Evolutionary conservation across 2,888 invertebrate genomes (phyloP).

Genomic region (Nemapogon koenigi): DNA sequence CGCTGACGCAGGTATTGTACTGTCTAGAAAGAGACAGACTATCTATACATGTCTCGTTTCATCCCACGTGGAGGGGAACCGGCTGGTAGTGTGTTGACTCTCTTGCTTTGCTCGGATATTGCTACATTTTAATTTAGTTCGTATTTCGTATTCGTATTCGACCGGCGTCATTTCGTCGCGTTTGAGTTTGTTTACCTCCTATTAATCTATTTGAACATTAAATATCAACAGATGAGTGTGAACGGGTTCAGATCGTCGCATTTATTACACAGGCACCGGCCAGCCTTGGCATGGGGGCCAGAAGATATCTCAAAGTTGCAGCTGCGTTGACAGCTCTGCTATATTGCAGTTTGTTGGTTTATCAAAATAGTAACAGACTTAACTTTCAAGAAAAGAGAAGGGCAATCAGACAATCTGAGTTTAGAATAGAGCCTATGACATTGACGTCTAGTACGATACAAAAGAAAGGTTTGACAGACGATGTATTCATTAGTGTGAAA

Average conservation of each 20-base stretch:
- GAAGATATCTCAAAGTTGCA: constrained; percentile 53
- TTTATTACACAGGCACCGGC: constrained; percentile 41
- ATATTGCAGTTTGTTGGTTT: constrained; percentile 67
- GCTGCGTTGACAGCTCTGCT: constrained; percentile 60
- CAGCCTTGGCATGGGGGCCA: constrained; percentile 50
- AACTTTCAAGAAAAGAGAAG: constrained; percentile 55
- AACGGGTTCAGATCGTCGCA: constrained; percentile 34
- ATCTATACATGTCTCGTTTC: no score
- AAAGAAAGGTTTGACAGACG: constrained; percentile 68
- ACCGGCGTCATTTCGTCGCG: constrained; percentile 19
- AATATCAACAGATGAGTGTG: constrained; percentile 57
- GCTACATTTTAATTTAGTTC: constrained; percentile 65
- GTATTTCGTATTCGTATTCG: constrained; percentile 57
- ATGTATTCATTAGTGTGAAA: constrained; percentile 95
- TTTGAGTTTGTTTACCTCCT: constrained; percentile 31
- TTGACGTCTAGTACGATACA: constrained; percentile 39
- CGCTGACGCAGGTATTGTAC: constrained; percentile 56
- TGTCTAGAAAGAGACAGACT: constrained; percentile 23
- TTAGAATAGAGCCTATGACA: constrained; percentile 59
- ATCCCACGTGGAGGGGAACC: constrained; percentile 48
- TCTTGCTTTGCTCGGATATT: constrained; percentile 35
- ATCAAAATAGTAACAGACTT: constrained; percentile 62
- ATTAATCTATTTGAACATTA: constrained; percentile 40
- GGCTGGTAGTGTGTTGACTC: constrained; percentile 43
- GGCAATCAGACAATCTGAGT: constrained; percentile 48